phyloP scores from a whole-genome alignment of 2,888 invertebrate genomes.

The Hypena proboscidalis region DNA sequence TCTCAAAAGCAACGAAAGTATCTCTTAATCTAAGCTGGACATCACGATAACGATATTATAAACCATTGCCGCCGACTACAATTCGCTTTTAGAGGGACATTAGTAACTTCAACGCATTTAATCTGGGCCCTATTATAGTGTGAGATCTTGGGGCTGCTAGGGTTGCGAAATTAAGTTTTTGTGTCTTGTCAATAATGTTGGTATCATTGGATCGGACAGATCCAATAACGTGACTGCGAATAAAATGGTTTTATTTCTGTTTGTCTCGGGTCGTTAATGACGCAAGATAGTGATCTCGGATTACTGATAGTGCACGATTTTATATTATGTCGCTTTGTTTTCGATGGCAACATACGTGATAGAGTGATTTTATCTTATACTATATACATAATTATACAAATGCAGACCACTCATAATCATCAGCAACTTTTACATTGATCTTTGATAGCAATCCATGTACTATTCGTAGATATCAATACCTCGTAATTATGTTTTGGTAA shows the following conservation, averaged over 20 bases:
- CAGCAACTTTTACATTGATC: too few species aligned
- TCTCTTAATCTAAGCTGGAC: constrained; percentile 76
- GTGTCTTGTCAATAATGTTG: constrained; percentile 44
- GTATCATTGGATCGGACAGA: constrained; percentile 47
- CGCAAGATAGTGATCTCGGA: constrained; percentile 13
- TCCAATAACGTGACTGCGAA: constrained; percentile 39
- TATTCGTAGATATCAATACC: too few species aligned
- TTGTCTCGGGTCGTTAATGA: constrained; percentile 16
- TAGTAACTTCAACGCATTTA: constrained; percentile 74
- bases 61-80: constrained; percentile 73
- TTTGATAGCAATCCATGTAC: too few species aligned
- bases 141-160: constrained; percentile 51
- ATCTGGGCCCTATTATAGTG: constrained; percentile 70
- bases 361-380: too few species aligned
- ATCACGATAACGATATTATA: constrained; percentile 76
- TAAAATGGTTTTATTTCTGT: constrained; percentile 34
- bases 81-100: constrained; percentile 79
- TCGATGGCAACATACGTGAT: too few species aligned
- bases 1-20: constrained; percentile 61
- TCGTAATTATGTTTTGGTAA: too few species aligned
- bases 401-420: too few species aligned
- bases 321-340: too few species aligned
- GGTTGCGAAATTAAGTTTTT: constrained; percentile 39
- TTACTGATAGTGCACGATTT: constrained; percentile 2
- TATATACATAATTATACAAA: too few species aligned